phyloP scores from a whole-genome alignment of 2,113 vertebrate species.

The Cebidichthys violaceus region DNA sequence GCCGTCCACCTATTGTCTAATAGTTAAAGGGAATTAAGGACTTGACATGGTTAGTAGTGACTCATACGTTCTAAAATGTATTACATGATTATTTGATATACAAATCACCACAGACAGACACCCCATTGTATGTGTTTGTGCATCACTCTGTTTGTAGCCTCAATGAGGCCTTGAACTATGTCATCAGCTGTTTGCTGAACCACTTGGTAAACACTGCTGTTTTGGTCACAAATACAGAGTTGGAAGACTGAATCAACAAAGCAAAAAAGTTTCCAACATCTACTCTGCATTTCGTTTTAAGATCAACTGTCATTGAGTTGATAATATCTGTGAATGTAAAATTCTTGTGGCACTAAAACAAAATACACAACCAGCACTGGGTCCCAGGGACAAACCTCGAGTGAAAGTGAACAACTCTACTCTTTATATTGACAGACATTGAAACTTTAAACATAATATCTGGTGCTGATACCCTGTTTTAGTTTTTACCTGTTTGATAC shows the following conservation, averaged over 20 bases:
- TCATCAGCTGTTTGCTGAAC: constrained; percentile 46
- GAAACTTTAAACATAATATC: not conserved
- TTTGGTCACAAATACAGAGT: constrained; percentile 35
- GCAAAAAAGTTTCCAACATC: not conserved
- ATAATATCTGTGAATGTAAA: not conserved
- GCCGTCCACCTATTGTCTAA: not conserved
- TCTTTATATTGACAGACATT: not conserved
- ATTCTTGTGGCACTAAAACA: too few relatives aligned
- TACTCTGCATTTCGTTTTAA: not conserved
- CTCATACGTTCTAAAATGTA: not conserved
- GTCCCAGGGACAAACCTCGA: not conserved
- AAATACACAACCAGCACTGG: not conserved
- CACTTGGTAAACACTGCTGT: constrained; percentile 54
- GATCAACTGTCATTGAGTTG: not conserved
- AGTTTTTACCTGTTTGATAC: not conserved
- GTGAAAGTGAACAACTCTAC: not conserved
- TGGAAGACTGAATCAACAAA: not conserved
- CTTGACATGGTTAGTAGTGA: not conserved
- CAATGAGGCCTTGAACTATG: constrained; percentile 38
- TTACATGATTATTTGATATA: not conserved
- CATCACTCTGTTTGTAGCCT: constrained; percentile 4
- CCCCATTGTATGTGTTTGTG: not conserved
- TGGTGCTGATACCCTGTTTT: too few relatives aligned
- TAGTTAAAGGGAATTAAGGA: not conserved
- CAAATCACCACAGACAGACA: not conserved